Base-by-base conservation (phyloP, 2,113 vertebrate genomes). In the Genyomyrus donnyi region DNA sequence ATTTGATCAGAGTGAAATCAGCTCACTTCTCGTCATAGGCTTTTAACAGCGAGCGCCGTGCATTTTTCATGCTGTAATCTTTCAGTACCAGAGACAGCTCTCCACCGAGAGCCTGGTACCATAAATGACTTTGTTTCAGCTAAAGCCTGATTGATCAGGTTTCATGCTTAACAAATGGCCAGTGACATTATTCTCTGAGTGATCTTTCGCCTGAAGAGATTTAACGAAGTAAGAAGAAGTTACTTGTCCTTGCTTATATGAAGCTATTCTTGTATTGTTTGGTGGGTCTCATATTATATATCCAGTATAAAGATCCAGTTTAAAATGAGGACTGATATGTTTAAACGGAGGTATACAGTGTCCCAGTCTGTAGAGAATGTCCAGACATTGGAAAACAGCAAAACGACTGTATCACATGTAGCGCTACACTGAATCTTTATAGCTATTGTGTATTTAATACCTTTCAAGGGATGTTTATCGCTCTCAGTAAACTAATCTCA, bases 11-110 rank as follows among this genome's bases (percentile, higher is more conserved):
- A 35, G 8, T 74, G 24, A 89, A n/a, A 89, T 31, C n/a, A 11
- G 35, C 13, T 24, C 3, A 11, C 21, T 48, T 89, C 58, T 49
- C 77, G 5, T 13, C 35, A 50, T 3, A 48, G 52, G 31, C 11
- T 24, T 48, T 66, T 89, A 88, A 39, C 77, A 87, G 21, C 4
- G 49, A 87, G 24, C 50, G 52, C 39, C 13, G 15, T 89, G 24
- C 50, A 85, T 70, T 66, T 84, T 70, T 13, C 52, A 45, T n/a
- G 87, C 19, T 11, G 49, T 52, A 50, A 35, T 48, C 24, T 53
- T 94, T 94, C 94, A 95, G 94, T 83, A 96, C 94, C 91, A 62
- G 17, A 93, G 94, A 93, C 93, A 95, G 94, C 92, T 92, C 92
- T 62, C 13, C 27, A 48, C 5, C n/a, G 48, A n/a, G 21, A 31